Base-by-base conservation (phyloP, 2,888 invertebrate species). In the Cremastinae sp. region DNA sequence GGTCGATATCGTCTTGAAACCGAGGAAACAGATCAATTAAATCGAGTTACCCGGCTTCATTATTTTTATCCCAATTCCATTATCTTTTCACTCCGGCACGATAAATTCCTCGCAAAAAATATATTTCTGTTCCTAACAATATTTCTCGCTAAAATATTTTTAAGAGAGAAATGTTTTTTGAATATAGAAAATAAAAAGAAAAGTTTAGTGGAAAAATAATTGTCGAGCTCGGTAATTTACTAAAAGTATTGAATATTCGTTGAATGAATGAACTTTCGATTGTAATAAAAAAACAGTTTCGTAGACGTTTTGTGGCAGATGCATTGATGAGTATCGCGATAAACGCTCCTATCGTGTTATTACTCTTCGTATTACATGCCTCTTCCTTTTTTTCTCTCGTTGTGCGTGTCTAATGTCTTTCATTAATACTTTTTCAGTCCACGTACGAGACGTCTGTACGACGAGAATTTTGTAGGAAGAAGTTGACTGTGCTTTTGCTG, bases 321-420 rank as follows among this genome's bases (percentile, higher is more conserved):
- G 18, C 51, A 22, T 22, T 20, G n/a, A 16, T 22, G 51, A 51
- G 10, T 10, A 51, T n/a, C 28, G n/a, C n/a, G 20, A 0, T 20
- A n/a, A 10, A 22, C 20, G 28, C 12, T 22, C 22, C n/a, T n/a
- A 18, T n/a, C n/a, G 22, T 22, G 51, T 10, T 18, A 22, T 45
- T 43, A 58, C 35, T 49, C 49, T 49, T 9, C 20, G 53, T 28
- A 53, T 35, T 35, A 51, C 51, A 28, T 51, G 22, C 43, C 43
- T 43, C 43, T n/a, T 14, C 43, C 43, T 39, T 16, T 16, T 14
- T 12, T 16, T 8, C 18, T 18, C 9, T 14, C 39, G 37, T 28
- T 16, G 14, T 56, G 71, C 62, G 62, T 62, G 45, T 43, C 55
- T 39, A 62, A 71, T 62, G 45, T 62, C 62, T 47, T 47, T 20